Evolutionary conservation across 2,888 invertebrate species (phyloP).

Genomic region (Dryobotodes eremita): DNA sequence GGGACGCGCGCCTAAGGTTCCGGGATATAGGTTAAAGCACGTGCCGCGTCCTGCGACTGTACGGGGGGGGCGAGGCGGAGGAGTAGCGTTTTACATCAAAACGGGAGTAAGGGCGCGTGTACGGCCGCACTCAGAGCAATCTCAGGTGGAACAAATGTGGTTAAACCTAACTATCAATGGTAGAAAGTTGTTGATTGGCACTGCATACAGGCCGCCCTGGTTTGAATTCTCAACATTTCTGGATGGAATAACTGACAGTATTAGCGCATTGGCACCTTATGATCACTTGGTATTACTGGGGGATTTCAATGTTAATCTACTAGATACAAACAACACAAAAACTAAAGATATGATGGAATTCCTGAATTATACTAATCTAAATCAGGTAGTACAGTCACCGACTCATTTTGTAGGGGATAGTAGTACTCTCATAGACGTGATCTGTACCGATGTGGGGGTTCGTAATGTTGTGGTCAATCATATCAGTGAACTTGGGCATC

Average conservation of each 20-base stretch:
- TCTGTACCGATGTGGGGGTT: too few species aligned
- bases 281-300: background rate
- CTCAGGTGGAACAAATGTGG: background rate
- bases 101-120: background rate
- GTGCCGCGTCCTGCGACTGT: too few species aligned
- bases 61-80: background rate
- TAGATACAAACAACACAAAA: background rate
- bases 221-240: background rate
- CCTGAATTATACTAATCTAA: too few species aligned
- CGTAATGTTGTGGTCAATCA: background rate
- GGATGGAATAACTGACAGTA: background rate
- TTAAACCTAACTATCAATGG: too few species aligned
- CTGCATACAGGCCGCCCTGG: too few species aligned
- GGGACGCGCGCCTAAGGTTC: too few species aligned
- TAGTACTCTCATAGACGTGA: background rate
- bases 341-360: background rate
- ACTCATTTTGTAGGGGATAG: constrained; percentile 1
- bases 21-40: too few species aligned
- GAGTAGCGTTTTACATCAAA: background rate
- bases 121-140: background rate
- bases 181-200: background rate
- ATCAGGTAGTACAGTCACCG: background rate
- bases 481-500: too few species aligned
- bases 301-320: background rate
- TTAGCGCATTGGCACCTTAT: background rate